Percentiles rank a stretch among this genome's conserved stretches.
These are phyloP conservation scores for Strongylocentrotus purpuratus DNA, from an alignment of 35 echinoderm and acorn worm species.

Conservation along the genomic window DNA sequence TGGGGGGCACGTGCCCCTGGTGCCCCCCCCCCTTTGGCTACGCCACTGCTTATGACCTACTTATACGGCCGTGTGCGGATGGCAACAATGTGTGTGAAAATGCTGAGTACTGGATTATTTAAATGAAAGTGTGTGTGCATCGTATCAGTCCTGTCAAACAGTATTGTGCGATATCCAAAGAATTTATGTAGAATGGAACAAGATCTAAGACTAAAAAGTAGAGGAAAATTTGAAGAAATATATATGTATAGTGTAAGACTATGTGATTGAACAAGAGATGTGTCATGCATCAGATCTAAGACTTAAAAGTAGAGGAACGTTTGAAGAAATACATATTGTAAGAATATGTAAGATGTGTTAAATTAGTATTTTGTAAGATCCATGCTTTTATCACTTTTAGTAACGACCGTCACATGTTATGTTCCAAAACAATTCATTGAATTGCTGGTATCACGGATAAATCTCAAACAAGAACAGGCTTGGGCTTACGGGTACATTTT, in stretches of 20 bases:
- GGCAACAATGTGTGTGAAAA: background rate
- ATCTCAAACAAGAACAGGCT: background rate
- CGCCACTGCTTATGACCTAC: background rate
- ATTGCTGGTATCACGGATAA: background rate
- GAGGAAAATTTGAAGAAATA: too few relatives aligned
- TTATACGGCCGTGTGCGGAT: background rate
- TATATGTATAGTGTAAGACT: too few relatives aligned
- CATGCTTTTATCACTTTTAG: background rate
- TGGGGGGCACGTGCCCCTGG: too few relatives aligned
- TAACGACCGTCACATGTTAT: background rate
- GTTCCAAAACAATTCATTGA: too few relatives aligned
- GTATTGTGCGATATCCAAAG: background rate
- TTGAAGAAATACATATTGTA: slow-evolving; percentile 5
- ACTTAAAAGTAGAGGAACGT: background rate
- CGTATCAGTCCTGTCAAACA: slow-evolving; percentile 16
- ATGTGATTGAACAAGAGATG: background rate
- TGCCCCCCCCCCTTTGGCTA: too few relatives aligned
- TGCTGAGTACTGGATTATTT: background rate
- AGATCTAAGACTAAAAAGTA: too few relatives aligned
- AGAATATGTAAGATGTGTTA: background rate
- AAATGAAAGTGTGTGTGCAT: background rate
- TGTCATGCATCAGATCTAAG: background rate
- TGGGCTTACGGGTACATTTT: too few relatives aligned
- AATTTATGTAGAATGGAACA: background rate
- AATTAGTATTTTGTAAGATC: background rate